Percentiles rank a stretch among this genome's conserved stretches.
Conservation (phyloP, 2,797 vertebrate genomes). For the Nothura maculosa region DNA sequence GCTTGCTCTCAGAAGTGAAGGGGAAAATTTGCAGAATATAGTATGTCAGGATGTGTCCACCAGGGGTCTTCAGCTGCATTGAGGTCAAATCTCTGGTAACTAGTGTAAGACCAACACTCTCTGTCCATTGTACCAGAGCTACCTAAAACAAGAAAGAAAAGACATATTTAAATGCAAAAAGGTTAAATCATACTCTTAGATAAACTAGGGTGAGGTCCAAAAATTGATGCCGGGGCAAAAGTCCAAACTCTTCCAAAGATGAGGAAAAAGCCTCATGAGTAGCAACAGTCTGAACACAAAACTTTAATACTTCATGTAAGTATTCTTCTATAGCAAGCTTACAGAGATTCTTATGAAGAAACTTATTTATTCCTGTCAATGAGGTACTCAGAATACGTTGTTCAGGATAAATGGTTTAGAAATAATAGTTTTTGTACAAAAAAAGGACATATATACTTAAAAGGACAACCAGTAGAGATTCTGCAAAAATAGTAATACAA, state of each 20-base stretch:
- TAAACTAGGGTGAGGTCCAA: neutral
- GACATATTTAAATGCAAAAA: neutral
- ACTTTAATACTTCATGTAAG: neutral
- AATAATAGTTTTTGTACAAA: neutral
- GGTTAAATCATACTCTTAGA: neutral
- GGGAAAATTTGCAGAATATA: slow-evolving; percentile 96
- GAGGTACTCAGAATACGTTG: neutral
- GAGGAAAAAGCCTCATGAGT: neutral
- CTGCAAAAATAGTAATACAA: neutral
- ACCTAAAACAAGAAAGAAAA: slow-evolving; percentile 78
- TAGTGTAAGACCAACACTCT: slow-evolving; percentile 95
- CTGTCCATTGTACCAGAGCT: slow-evolving; percentile 95
- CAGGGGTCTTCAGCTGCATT: slow-evolving; percentile 93
- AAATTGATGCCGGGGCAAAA: neutral
- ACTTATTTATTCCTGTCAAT: neutral
- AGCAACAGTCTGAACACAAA: neutral
- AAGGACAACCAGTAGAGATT: neutral
- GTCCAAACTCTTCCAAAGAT: neutral
- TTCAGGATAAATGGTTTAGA: neutral
- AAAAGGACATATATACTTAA: neutral
- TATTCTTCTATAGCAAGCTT: neutral
- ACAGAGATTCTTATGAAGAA: neutral
- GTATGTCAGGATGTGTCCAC: slow-evolving; percentile 93
- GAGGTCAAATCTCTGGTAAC: slow-evolving; percentile 94
- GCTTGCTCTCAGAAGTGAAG: slow-evolving; percentile 97